phyloP scores from a whole-genome alignment of 2,888 invertebrate species.

The Ferdinandea cuprea region DNA sequence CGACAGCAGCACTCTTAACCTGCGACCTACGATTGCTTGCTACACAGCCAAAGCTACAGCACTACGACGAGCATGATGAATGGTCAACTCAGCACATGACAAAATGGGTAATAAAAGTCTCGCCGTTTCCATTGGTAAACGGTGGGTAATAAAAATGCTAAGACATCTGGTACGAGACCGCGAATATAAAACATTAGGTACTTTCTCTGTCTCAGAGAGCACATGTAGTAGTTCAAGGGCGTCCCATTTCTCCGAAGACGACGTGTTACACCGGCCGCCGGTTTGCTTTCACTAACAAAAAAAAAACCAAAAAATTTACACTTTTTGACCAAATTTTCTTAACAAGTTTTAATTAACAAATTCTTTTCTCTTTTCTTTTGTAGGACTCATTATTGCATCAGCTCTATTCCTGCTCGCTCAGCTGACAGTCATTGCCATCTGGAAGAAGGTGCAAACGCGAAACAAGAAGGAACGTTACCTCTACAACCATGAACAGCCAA shows the following conservation, averaged over 20 bases:
- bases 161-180: neutral
- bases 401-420: conserved; percentile 94
- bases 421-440: conserved; percentile 93
- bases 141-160: conserved; percentile 43
- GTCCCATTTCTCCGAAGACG: conserved; percentile 60
- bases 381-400: conserved; percentile 93
- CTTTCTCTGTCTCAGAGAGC: conserved; percentile 42
- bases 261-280: conserved; percentile 12
- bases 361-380: conserved; percentile 76
- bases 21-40: conserved; percentile 23
- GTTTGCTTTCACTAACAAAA: conserved; percentile 37
- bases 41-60: neutral
- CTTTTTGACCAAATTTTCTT: neutral
- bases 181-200: conserved; percentile 23
- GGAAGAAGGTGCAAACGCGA: conserved; percentile 86
- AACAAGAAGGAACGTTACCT: conserved; percentile 81
- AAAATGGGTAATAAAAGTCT: conserved; percentile 56
- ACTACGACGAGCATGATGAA: conserved; percentile 25
- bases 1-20: conserved; percentile 48
- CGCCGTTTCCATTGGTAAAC: conserved; percentile 37
- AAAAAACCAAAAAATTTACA: neutral
- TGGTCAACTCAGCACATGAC: conserved; percentile 39
- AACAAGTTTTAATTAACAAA: no score
- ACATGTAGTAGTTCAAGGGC: conserved; percentile 64
- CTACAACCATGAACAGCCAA: conserved; percentile 79